Base-by-base conservation (phyloP, 2,113 vertebrate species). In the Mellivora capensis region DNA sequence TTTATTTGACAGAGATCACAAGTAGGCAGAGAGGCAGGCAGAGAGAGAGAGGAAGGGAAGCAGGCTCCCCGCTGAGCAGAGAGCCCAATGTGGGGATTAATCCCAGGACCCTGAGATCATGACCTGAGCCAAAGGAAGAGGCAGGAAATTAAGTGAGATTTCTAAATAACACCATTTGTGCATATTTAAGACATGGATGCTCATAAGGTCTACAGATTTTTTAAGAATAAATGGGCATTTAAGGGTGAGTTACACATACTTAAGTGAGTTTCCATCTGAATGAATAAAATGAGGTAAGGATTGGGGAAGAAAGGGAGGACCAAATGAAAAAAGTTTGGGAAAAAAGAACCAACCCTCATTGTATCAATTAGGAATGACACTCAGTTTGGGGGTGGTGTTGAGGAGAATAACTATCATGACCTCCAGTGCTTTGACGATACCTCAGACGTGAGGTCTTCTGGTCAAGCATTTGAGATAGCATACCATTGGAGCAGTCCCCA, bases 141-240 rank as follows among this genome's bases (percentile, higher is more conserved):
- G n/a, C n/a, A 76, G 34, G 49, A 62, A 86, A 62, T 27, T 69
- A 96, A 94, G 77, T 71, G 44, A 96, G 59, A 27, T 88, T 13
- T 6, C n/a, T 86, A 81, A 62, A 31, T 72, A 57, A 71, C 25
- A 57, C 2, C n/a, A 93, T 47, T 79, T 31, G 34, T 10, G 10
- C 20, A 85, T 71, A 72, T 34, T 77, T 87, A 79, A 83, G 87
- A 54, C n/a, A 83, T 31, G 71, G 17, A 15, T 61, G 15, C 25
- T 93, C 49, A 69, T 20, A 57, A 29, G 74, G 2, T 57, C 29
- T 42, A 57, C 15, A n/a, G 5, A 37, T 79, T 37, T 80, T 67
- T 37, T 47, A 87, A 69, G 57, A 83, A 94, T 76, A 69, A 3
- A 69, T 34, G 20, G 47, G 83, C 42, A 84, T 27, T 91, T 71